Base-by-base conservation (phyloP, 2,113 vertebrate species). In the Ornithorhynchus anatinus region DNA sequence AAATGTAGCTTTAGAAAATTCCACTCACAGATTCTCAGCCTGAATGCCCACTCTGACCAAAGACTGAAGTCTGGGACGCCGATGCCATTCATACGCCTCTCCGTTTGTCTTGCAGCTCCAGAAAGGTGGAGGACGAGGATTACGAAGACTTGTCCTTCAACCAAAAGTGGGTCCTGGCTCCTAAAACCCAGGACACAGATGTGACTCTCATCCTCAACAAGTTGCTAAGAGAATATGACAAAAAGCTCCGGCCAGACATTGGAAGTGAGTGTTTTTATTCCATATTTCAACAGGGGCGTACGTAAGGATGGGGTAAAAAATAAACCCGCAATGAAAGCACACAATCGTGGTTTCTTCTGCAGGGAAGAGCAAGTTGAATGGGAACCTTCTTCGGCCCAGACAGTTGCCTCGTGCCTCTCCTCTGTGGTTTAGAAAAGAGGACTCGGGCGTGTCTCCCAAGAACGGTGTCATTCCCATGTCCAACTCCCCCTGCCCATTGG, bases 201-300 rank as follows among this genome's bases (percentile, higher is more conserved):
- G 91, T 96, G 80, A 99, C 97, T 40, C 92, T 95, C 65, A 96
- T 99, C 79, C 92, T 99, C 59, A 97, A 99, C 88, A 95, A 94
- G 77, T 75, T 99, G 56, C 89, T 99, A 75, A 95, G 95, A 86
- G 96, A 98, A 57, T 99, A 98, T 43, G 97, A 99, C 66, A 97
- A 94, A 85, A 99, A 98, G 57, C 94, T 99, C 68, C 93, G 97
- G 2, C 97, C 97, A 4, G 97, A 97, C 76, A 98, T 99, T 64
- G 97, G 97, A 91, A 92, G 97, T 98, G 86, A 95, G 93, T 94
- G 60, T 7, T 33, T n/a, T 13, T 37, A 23, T 29, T 61, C 54
- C 11, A 20, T 54, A 47, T 87, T 80, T 22, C 13, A 25, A 71
- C 35, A 33, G 27, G 25, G 11, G 1, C 4, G 11, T 29, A 29